Conservation (phyloP, 2,113 vertebrate species). For the Chloropsis cyanopogon region DNA sequence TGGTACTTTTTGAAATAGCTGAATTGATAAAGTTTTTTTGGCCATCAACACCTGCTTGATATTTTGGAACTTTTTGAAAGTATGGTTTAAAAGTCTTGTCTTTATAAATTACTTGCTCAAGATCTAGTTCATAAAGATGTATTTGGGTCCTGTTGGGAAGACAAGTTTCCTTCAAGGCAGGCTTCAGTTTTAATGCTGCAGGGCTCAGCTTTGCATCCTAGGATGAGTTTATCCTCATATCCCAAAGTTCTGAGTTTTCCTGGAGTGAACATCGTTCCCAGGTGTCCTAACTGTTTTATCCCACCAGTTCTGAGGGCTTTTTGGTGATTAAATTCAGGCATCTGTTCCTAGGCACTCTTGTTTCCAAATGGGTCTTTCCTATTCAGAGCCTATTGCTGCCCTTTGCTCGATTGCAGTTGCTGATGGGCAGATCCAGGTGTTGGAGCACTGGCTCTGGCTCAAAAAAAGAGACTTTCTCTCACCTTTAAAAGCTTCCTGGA, state of each 20-base stretch:
- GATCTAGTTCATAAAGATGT: background rate
- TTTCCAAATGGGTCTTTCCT: background rate
- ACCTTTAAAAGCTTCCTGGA: background rate
- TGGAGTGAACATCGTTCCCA: background rate
- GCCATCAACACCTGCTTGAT: background rate
- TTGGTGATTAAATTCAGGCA: background rate
- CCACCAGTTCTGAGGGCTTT: background rate
- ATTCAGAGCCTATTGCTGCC: background rate
- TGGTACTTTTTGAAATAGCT: background rate
- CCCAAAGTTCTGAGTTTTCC: background rate
- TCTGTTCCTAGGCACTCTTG: background rate
- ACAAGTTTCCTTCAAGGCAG: background rate
- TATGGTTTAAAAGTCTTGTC: background rate
- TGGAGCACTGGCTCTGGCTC: background rate
- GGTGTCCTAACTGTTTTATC: background rate
- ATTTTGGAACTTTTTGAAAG: background rate
- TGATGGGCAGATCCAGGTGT: background rate
- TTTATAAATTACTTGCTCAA: background rate
- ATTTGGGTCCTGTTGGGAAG: background rate
- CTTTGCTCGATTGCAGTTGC: background rate
- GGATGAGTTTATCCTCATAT: background rate
- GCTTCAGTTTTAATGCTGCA: background rate
- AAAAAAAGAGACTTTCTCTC: background rate
- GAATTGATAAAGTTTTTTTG: background rate
- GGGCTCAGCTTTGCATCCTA: background rate